Base-by-base conservation (phyloP, 1,140 invertebrate species). In the Dinothrombium tinctorium region DNA sequence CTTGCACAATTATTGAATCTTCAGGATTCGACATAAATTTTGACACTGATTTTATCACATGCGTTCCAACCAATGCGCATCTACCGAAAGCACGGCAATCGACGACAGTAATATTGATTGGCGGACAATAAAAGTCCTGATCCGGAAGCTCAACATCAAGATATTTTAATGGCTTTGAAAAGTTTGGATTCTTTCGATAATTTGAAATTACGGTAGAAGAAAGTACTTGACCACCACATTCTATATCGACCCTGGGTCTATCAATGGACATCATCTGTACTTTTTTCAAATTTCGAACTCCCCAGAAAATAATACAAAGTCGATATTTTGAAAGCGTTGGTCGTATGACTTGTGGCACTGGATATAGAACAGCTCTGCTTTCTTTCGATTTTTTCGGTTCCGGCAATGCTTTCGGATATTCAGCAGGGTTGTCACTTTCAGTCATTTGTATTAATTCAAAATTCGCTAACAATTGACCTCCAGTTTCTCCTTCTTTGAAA, bases 21-120 rank as follows among this genome's bases (percentile, higher is more conserved):
- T n/a, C n/a, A n/a, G n/a, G n/a, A n/a, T 2, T 36, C 19, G 12
- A 36, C 12, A 36, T 21, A 8, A 15, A 21, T 47, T 72, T 73
- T 43, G 79, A 74, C 31, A 82, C 72, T 1, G 76, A 79, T 54
- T 74, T 77, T 29, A 81, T 81, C 41, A 73, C 76, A 53, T 84
- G 79, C 0, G 79, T 86, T 14, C 82, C 82, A 5, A 86, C 79
- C 1, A 89, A 58, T 0, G 79, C 82, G 50, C 74, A 79, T 46
- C 81, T 62, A 0, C 82, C 81, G 59, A 87, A 87, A 58, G 77
- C 84, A 29, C 81, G 64, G 53, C 80, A 86, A 51, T 86, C 81
- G 0, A 86, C 74, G 14, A 74, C 78, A 26, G 81, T 64, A 46
- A 87, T 83, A 5, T 80, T 83, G 33, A 87, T 62, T 1, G 81